These are phyloP conservation scores for Oryzias javanicus DNA, from an alignment of 2,113 vertebrate species.

Conservation along the genomic window DNA sequence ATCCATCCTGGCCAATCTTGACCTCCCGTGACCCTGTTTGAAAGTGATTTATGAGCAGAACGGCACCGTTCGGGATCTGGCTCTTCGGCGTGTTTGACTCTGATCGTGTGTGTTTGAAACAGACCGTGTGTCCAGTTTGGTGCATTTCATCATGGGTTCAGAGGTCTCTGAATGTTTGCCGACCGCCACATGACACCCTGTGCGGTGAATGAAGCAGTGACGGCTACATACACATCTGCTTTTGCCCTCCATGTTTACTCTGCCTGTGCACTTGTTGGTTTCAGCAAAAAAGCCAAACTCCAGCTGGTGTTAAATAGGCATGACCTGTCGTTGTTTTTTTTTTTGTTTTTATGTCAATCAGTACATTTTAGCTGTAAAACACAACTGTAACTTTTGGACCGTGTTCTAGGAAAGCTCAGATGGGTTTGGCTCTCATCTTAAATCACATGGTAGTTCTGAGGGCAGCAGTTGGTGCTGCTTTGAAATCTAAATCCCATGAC, in stretches of 20 bases:
- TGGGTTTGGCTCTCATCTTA: neutral
- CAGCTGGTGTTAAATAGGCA: neutral
- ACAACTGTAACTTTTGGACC: neutral
- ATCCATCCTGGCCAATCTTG: constrained; percentile 36
- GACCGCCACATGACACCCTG: constrained; percentile 1
- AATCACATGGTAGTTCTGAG: constrained; percentile 6
- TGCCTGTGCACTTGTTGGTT: no score
- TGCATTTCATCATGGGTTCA: constrained; percentile 20
- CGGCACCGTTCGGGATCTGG: constrained; percentile 24
- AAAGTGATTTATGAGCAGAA: constrained; percentile 66
- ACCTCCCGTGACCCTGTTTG: constrained; percentile 54
- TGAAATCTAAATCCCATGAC: constrained; percentile 4
- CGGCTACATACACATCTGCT: neutral
- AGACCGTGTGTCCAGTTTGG: constrained; percentile 11
- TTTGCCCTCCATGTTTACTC: neutral
- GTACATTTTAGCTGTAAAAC: neutral
- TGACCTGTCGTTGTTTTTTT: no score
- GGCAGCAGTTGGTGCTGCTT: neutral
- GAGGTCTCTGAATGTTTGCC: constrained; percentile 22
- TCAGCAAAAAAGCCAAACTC: neutral
- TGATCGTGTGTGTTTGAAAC: constrained; percentile 8
- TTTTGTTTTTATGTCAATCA: neutral
- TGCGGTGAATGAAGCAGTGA: constrained; percentile 1
- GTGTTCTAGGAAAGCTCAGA: neutral
- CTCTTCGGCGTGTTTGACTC: constrained; percentile 1